Evolutionary conservation across 2,113 vertebrate genomes (phyloP).

Genomic region (Cryptoleucopteryx plumbea): DNA sequence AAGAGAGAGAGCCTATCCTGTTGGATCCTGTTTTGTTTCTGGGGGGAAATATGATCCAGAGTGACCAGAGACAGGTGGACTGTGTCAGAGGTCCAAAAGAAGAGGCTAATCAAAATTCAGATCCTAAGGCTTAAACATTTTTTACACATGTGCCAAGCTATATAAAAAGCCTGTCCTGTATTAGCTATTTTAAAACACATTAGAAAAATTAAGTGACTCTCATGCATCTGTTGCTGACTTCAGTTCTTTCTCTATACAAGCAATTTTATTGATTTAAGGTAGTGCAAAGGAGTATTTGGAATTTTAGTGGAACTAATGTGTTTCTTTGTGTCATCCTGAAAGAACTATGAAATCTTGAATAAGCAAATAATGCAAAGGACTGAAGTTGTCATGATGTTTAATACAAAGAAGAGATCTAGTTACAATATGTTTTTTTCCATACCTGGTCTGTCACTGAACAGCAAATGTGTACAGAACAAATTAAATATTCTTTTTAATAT

Average conservation of each 20-base stretch:
- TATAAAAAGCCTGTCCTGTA: slow-evolving; percentile 10
- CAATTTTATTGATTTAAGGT: background rate
- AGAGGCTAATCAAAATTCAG: background rate
- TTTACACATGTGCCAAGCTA: background rate
- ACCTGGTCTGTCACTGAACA: background rate
- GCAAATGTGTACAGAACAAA: background rate
- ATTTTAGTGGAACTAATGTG: background rate
- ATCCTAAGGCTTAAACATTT: background rate
- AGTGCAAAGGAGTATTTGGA: background rate
- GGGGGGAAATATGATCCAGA: background rate
- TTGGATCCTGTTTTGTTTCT: background rate
- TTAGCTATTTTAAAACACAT: slow-evolving; percentile 24
- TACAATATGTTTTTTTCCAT: background rate
- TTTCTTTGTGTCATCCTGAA: background rate
- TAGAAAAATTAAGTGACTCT: background rate
- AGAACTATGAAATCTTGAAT: background rate
- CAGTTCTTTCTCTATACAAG: background rate
- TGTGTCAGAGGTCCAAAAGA: background rate
- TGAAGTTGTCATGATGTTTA: background rate
- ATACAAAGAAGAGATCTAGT: background rate
- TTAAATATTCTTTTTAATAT: background rate
- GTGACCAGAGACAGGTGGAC: background rate
- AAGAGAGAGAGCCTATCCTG: background rate
- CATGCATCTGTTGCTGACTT: background rate
- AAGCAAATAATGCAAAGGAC: background rate